These are phyloP conservation scores for Lepidurus packardi DNA, from an alignment of 1,140 invertebrate species.

Conservation along the genomic window DNA sequence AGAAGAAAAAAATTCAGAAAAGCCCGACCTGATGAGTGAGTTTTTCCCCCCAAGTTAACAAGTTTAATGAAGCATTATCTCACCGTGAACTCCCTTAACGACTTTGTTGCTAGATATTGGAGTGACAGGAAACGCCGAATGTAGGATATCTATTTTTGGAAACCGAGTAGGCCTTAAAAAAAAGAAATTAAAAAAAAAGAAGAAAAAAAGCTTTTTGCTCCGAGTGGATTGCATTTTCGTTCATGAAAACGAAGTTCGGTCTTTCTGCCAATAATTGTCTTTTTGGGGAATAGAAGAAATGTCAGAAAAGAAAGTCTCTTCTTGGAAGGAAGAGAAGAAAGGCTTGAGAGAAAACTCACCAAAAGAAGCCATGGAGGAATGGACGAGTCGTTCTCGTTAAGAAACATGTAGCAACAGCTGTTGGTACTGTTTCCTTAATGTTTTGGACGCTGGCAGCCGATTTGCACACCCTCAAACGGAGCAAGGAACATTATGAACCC, in stretches of 20 bases:
- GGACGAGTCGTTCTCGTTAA: neutral
- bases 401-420: constrained; percentile 21
- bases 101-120: neutral
- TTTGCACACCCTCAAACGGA: constrained; percentile 18
- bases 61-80: constrained; percentile 19
- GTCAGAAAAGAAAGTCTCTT: neutral
- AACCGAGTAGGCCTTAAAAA: neutral
- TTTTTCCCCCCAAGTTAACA: constrained; percentile 4
- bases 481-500: neutral
- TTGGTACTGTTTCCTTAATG: constrained; percentile 15
- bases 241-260: too few relatives aligned
- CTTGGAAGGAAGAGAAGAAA: neutral
- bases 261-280: too few relatives aligned
- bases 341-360: neutral
- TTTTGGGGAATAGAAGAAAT: neutral
- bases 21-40: neutral
- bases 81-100: constrained; percentile 16
- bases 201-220: too few relatives aligned
- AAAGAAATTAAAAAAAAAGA: neutral
- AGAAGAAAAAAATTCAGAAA: neutral
- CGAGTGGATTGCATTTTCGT: too few relatives aligned
- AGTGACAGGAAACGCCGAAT: neutral
- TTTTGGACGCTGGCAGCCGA: constrained; percentile 20
- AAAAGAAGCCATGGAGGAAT: neutral
- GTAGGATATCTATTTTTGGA: neutral